Percentiles rank a stretch among this genome's conserved stretches.
These are phyloP conservation scores for Porites lobata DNA, from an alignment of 92 coral and sea anemone genomes.

Conservation along the genomic window DNA sequence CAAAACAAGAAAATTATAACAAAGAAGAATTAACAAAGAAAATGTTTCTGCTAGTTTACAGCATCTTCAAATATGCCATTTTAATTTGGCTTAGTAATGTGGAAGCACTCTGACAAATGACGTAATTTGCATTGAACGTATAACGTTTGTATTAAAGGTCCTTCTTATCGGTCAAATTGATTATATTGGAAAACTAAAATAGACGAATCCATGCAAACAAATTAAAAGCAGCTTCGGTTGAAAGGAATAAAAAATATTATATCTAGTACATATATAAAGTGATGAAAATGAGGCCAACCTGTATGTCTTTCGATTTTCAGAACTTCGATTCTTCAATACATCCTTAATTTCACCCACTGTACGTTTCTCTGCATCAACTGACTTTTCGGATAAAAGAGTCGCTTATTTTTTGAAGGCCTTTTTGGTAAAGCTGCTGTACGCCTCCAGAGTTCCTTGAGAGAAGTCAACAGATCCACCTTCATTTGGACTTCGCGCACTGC, in stretches of 20 bases:
- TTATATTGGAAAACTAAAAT: too few relatives aligned
- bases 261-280: too few relatives aligned
- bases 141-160: too few relatives aligned
- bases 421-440: neutral
- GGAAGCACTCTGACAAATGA: too few relatives aligned
- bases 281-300: neutral
- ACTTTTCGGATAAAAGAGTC: conserved; percentile 8
- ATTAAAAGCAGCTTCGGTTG: neutral
- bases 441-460: conserved; percentile 6
- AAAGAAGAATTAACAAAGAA: too few relatives aligned
- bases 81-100: too few relatives aligned
- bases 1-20: too few relatives aligned
- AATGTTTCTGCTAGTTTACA: too few relatives aligned
- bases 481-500: neutral
- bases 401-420: neutral
- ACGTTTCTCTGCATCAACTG: neutral
- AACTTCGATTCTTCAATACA: neutral
- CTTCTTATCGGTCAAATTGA: too few relatives aligned
- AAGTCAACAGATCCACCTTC: neutral
- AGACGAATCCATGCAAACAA: too few relatives aligned
- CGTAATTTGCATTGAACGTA: too few relatives aligned
- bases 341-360: conserved; percentile 29
- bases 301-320: neutral
- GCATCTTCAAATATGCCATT: too few relatives aligned
- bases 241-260: neutral